Evolutionary conservation across 2,797 vertebrate genomes (phyloP).

Genomic region (Furcifer pardalis): DNA sequence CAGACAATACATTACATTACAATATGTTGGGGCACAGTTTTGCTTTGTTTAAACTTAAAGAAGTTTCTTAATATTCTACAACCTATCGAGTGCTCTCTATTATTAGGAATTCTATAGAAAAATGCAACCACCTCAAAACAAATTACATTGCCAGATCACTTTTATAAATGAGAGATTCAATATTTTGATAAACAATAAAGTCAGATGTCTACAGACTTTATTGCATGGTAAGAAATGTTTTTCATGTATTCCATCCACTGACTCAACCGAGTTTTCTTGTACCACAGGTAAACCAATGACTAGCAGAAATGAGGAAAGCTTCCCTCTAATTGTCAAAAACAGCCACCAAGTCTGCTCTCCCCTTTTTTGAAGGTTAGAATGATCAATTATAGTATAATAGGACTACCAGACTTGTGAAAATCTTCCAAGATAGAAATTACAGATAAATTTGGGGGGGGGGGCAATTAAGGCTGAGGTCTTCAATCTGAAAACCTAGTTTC

Average conservation of each 20-base stretch:
- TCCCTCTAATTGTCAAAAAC: neutral
- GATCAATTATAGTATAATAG: no score
- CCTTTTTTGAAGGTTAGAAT: constrained; percentile 5
- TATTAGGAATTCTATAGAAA: neutral
- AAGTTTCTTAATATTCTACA: neutral
- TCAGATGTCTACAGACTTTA: neutral
- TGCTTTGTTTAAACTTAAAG: constrained; percentile 17
- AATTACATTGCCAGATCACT: neutral
- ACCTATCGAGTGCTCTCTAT: neutral
- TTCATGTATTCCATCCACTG: neutral
- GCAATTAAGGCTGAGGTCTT: constrained; percentile 41
- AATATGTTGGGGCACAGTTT: no score
- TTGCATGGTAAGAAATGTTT: neutral
- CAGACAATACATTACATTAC: no score
- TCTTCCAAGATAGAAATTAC: constrained; percentile 40
- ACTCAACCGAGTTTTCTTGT: neutral
- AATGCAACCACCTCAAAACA: neutral
- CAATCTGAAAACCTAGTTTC: constrained; percentile 60
- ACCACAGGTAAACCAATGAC: neutral
- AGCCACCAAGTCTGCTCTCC: neutral
- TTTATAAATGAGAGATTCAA: neutral
- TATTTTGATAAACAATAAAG: neutral
- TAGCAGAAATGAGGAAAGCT: neutral
- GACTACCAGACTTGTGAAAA: constrained; percentile 34
- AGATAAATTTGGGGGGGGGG: constrained; percentile 46